Evolutionary conservation across 2,797 vertebrate species (phyloP), one percentile per base, ranked within the genome.

Genomic region (Oryzias dopingdopingensis): DNA sequence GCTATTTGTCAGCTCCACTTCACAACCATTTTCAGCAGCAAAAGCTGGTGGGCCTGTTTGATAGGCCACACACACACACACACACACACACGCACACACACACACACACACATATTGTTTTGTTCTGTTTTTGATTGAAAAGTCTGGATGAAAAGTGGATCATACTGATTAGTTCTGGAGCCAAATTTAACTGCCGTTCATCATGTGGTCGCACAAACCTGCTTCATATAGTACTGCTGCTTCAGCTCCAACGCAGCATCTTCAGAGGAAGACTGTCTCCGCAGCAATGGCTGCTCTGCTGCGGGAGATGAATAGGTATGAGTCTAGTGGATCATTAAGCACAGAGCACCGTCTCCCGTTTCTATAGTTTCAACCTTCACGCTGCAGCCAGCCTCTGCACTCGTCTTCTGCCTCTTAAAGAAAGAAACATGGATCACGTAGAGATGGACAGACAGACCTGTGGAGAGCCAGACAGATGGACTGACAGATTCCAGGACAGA

Each of bases 301-400:
- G 45, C 56, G 56, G 70, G 79, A 86, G 84, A 90, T 82, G 83
- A 81, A 88, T 87, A 75, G 82, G 65, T 83, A 65, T 81, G 82
- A 81, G 85, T 85, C 86, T 75, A 82, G 72, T 70, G 80, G 83
- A 79, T 85, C 87, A 88, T 88, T 89, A 88, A 88, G 85, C 86
- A 81, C 73, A 41, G 78, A 78, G 79, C 59, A 49, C 67, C 73
- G 71, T 77, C 76, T 82, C 64, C 53, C 61, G 32, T 74, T 79
- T 82, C 78, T 85, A 60, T 67, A 72, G 74, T 77, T 86, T 84
- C 83, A 87, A 83, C 86, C 86, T 88, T 88, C 84, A 86, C 75
- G 77, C 82, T 75, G 83, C 66, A 75, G 73, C 72, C 85, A 56
- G 64, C 70, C 57, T 52, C 60, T 65, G 63, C 61, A 54, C 56